These are phyloP conservation scores for Acromyrmex echinatior DNA, from an alignment of 1,140 invertebrate species.

Conservation along the genomic window DNA sequence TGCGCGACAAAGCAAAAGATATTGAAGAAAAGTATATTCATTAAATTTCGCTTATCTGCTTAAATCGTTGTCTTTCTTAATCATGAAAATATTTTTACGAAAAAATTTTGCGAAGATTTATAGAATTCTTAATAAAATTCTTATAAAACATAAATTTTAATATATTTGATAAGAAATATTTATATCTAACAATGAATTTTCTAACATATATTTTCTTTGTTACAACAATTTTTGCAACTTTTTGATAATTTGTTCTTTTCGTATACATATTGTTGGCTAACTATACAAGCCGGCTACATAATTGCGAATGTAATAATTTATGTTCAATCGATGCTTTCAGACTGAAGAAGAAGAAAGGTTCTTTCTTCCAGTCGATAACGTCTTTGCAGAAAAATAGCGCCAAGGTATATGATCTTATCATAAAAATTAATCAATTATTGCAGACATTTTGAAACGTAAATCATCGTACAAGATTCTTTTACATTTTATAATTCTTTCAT, in stretches of 20 bases:
- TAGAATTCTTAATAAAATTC: neutral
- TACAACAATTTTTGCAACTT: neutral
- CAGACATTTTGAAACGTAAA: neutral
- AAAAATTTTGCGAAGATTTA: neutral
- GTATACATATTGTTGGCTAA: neutral
- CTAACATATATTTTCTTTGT: neutral
- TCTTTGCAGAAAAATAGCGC: conserved; percentile 98
- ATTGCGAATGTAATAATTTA: conserved; percentile 10
- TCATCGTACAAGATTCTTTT: neutral
- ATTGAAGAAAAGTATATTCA: conserved; percentile 97
- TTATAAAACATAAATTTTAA: conserved; percentile 10
- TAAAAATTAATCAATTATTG: neutral
- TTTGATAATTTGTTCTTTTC: neutral
- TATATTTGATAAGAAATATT: neutral
- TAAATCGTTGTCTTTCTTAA: neutral
- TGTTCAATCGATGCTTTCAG: conserved; percentile 86
- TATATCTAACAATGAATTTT: neutral
- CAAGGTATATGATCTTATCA: conserved; percentile 89
- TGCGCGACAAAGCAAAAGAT: conserved; percentile 97
- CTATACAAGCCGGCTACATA: neutral
- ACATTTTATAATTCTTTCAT: neutral
- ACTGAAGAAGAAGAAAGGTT: conserved; percentile 98
- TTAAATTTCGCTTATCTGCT: conserved; percentile 12
- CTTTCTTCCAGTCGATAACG: conserved; percentile 98
- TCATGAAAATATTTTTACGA: neutral